Base-by-base conservation (phyloP, 2,888 invertebrate species). In the Sinopyrophorus schimmeli region DNA sequence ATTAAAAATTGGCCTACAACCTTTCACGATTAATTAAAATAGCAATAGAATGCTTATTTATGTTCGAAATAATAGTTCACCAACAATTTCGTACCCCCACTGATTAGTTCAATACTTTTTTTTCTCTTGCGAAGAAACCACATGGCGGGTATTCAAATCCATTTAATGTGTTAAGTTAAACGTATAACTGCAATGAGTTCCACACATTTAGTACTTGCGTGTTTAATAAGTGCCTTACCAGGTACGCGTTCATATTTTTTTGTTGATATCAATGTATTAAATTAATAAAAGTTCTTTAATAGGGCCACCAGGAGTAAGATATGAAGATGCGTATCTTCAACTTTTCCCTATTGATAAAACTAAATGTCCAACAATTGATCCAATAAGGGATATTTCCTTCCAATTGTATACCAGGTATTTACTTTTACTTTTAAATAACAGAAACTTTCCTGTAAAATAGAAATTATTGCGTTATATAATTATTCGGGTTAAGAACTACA, bases 241-340 rank as follows among this genome's bases (percentile, higher is more conserved):
- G 69, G 69, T 69, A 65, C 38, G 67, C 65, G 32, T 12, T 7
- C n/a, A 20, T 43, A 23, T 14, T 27, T 39, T 12, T 12, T 12
- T 11, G 37, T 10, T 38, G 11, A 27, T n/a, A n/a, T n/a, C n/a
- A n/a, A n/a, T n/a, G n/a, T n/a, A n/a, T n/a, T n/a, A n/a, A n/a
- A n/a, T n/a, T n/a, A n/a, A 11, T 24, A 5, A 23, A 24, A 24
- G 6, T 42, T 16, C 28, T 18, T 27, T 17, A n/a, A 18, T 7
- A 82, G 82, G 81, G 1, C 81, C 81, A 0, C 81, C 81, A 0
- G 78, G 77, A 0, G 72, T 81, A 1, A 73, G 77, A 32, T 77
- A 79, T 55, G 80, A 82, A 61, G 77, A 78, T 49, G 74, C 80
- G 0, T 68, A 78, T 10, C 69, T 82, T 0, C 81, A 81, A 56